Evolutionary conservation across 2,797 vertebrate genomes (phyloP), one percentile per base, ranked within the genome.

Genomic region (Dendrocincla fuliginosa): DNA sequence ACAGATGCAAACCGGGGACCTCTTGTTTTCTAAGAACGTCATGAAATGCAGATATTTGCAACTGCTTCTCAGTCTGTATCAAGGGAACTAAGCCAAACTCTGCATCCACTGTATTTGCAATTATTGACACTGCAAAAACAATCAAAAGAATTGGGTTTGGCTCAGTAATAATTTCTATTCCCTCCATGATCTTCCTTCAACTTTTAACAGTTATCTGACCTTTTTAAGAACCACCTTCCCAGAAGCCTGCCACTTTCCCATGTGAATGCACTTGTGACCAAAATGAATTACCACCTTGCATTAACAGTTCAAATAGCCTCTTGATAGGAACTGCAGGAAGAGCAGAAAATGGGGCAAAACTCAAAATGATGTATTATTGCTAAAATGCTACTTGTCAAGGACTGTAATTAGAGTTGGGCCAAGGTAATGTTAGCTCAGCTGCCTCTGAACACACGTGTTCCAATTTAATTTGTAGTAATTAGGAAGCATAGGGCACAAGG

Each of bases 401-500:
- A 49, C 4, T 78, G 78, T 57, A 94, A 91, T 89, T 84, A 80
- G 39, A 59, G 63, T 46, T 89, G 59, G 87, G 64, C 50, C 33
- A 87, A 90, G 82, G 80, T 70, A 92, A 81, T 81, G 86, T 93
- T 95, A 95, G 94, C 87, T 86, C 90, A 95, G 92, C 75, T 95
- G 94, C 73, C 55, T 77, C 76, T 49, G 81, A 83, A 63, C 86
- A 82, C 87, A 94, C 75, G 83, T 96, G 95, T 90, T 97, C 89
- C 65, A 94, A 83, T 89, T 96, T 95, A 96, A 96, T 85, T 83
- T 91, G 85, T 68, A 68, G 79, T 94, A 95, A 97, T 96, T 95
- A 96, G 79, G 81, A 95, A 96, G 91, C 70, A 69, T 74, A 47
- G 56, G 55, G 86, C 89, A 95, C 68, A 32, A 78, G 64, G 69